Percentiles rank a stretch among this genome's conserved stretches.
Conservation (phyloP, 2,113 vertebrate genomes). For the Takifugu bimaculatus region DNA sequence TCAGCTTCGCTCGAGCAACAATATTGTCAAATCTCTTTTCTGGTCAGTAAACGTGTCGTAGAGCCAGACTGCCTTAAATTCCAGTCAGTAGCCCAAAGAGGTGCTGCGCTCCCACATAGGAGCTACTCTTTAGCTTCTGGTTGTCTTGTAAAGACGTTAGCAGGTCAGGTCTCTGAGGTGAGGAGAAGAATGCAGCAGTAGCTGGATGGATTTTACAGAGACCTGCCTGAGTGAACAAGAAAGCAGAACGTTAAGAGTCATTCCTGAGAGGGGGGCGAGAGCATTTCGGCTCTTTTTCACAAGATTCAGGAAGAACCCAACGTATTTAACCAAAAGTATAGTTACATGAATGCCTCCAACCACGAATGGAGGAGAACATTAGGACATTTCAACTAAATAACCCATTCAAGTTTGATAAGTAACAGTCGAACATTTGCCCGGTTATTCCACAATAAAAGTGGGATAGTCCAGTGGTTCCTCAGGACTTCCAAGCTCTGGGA, state of each 20-base stretch:
- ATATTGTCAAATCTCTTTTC: not conserved
- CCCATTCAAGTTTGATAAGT: too few species aligned
- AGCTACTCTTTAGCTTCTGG: constrained; percentile 32
- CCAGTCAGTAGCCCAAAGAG: constrained; percentile 42
- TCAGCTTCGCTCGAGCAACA: not conserved
- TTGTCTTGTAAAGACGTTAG: constrained; percentile 67
- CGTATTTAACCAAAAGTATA: too few species aligned
- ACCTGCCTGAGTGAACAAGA: constrained; percentile 22
- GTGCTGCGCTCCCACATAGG: constrained; percentile 39
- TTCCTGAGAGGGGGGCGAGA: not conserved
- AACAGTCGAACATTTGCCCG: too few species aligned
- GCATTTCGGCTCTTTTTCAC: too few species aligned
- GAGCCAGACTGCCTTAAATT: constrained; percentile 45
- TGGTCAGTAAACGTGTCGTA: constrained; percentile 18
- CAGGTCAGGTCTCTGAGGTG: constrained; percentile 55
- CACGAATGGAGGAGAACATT: too few species aligned
- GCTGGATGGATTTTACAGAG: constrained; percentile 53
- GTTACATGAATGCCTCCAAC: too few species aligned
- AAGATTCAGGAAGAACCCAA: too few species aligned
- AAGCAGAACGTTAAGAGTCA: constrained; percentile 11
- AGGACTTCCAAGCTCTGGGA: too few species aligned
- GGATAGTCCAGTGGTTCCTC: too few species aligned
- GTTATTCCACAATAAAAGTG: too few species aligned
- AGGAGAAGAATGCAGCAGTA: constrained; percentile 48
- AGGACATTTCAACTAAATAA: too few species aligned